Conservation (phyloP, 2,888 invertebrate species). For the Meloe dianella region DNA sequence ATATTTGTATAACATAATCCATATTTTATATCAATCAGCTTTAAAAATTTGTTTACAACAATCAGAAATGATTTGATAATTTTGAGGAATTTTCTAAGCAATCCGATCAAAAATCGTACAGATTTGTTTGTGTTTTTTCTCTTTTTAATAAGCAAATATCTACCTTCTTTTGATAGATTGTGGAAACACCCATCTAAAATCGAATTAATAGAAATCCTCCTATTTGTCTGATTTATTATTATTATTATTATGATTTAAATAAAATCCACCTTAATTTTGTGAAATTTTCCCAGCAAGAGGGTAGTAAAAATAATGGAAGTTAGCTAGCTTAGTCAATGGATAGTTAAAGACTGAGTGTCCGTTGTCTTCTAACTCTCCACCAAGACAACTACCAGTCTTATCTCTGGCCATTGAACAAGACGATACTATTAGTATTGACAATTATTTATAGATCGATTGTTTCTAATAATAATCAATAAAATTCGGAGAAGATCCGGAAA, state of each 20-base stretch:
- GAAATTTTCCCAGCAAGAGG: background rate
- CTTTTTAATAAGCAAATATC: background rate
- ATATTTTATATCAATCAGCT: constrained; percentile 7
- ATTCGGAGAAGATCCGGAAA: constrained; percentile 10
- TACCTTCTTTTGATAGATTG: constrained; percentile 8
- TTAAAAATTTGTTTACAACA: constrained; percentile 17
- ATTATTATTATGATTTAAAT: background rate
- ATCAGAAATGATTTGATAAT: background rate
- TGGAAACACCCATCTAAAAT: constrained; percentile 1
- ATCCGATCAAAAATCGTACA: background rate
- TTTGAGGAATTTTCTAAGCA: constrained; percentile 8
- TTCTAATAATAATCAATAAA: constrained; percentile 19
- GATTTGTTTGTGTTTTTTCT: background rate
- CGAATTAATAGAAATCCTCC: background rate
- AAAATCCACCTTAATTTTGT: background rate
- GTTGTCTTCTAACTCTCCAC: constrained; percentile 30
- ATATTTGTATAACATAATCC: too few relatives aligned
- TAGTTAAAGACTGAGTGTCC: constrained; percentile 22
- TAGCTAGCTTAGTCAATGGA: constrained; percentile 15
- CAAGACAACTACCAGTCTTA: constrained; percentile 30
- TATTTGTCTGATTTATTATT: background rate
- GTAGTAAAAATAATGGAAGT: background rate
- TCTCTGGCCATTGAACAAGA: constrained; percentile 33
- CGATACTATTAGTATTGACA: constrained; percentile 25
- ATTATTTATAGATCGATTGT: constrained; percentile 28